Conservation (phyloP, 2,113 vertebrate genomes). For the Microcebus griseorufus region DNA sequence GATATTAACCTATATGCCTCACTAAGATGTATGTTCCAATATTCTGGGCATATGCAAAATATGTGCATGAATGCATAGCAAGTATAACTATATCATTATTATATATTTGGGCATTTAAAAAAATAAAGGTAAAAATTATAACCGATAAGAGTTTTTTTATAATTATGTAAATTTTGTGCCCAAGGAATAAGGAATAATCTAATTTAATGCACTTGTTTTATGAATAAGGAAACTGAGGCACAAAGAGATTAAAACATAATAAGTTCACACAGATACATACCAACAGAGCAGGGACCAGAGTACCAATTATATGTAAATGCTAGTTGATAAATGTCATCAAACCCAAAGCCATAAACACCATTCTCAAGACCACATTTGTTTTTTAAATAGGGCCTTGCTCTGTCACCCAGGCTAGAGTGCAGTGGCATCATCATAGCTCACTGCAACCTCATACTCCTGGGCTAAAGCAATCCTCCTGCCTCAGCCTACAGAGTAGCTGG, state of each 20-base stretch:
- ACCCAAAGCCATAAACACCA: not conserved
- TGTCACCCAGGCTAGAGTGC: no score
- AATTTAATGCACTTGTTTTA: not conserved
- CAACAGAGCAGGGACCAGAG: not conserved
- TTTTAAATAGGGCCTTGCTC: no score
- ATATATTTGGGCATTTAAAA: not conserved
- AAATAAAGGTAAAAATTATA: constrained; percentile 8
- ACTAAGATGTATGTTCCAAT: not conserved
- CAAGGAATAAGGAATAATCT: constrained; percentile 20
- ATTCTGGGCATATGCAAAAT: not conserved
- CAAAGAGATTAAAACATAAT: not conserved
- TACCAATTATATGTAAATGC: not conserved
- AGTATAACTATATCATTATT: not conserved
- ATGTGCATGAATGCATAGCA: not conserved
- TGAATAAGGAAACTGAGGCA: not conserved
- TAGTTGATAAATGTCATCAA: not conserved
- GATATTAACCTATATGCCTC: not conserved
- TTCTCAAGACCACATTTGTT: not conserved
- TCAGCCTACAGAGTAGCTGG: no score
- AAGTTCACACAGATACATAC: not conserved
- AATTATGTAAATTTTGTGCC: not conserved
- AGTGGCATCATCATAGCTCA: no score
- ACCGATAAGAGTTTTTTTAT: not conserved
- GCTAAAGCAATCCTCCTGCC: no score
- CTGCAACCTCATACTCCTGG: no score